Evolutionary conservation across 2,797 vertebrate genomes (phyloP), one percentile per base, ranked within the genome.

Genomic region (Lutjanus argentimaculatus): DNA sequence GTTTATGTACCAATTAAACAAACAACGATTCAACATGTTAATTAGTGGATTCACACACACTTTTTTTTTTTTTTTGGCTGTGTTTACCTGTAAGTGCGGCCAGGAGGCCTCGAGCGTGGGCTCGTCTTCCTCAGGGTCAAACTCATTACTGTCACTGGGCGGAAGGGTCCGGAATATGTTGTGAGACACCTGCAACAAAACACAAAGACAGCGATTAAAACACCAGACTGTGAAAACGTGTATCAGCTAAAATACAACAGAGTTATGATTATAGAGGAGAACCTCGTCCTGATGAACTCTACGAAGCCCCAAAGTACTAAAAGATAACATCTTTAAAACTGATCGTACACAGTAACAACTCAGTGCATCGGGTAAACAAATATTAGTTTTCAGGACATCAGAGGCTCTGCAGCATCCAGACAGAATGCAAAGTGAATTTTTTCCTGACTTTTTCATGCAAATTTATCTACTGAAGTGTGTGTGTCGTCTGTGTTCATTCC

Each of bases 91-190:
- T 97, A 99, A 96, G 95, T 99, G 98, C 55, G 98, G 98, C 98
- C 98, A 99, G 0, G 98, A 99, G 72, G 98, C 98, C 92, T 99
- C 98, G 72, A 99, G 97, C 73, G 98, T 99, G 77, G 98, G 98
- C 92, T 99, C 98, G 85, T 99, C 98, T 94, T 99, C 98, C 92
- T 99, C 98, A 40, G 98, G 98, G 95, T 99, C 98, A 92, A 99
- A 99, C 95, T 99, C 98, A 65, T 98, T 99, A 94, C 98, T 98
- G 95, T 99, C 98, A 72, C 97, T 99, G 93, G 98, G 98, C 88
- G 98, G 98, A 95, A 99, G 98, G 91, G 98, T 99, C 95, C 98
- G 97, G 96, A 99, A 99, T 95, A 99, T 99, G 97, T 99, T 99
- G 97, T 98, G 97, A 96, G 98, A 99, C 92, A 99, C 98, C 98